These are phyloP conservation scores for Heteractis magnifica DNA, from an alignment of 92 coral and sea anemone species.

Conservation along the genomic window DNA sequence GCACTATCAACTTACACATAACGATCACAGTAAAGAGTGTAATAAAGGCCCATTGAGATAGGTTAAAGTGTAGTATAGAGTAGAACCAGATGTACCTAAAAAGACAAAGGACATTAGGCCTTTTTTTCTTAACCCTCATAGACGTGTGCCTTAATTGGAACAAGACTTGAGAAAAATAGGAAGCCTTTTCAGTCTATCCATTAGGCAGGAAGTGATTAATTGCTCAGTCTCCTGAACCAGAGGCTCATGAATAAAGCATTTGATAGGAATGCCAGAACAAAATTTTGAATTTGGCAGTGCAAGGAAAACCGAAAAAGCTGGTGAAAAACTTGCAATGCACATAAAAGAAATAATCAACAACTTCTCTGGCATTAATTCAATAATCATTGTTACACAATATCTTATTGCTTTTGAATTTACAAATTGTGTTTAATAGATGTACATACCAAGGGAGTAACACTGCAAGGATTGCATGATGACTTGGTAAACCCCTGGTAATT, in stretches of 20 bases:
- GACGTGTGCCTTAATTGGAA: too few relatives aligned
- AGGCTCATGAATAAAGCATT: background rate
- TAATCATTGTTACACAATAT: too few relatives aligned
- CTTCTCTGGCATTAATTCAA: too few relatives aligned
- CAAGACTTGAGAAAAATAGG: too few relatives aligned
- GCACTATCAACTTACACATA: conserved; percentile 61
- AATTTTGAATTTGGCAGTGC: background rate
- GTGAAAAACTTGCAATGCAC: too few relatives aligned
- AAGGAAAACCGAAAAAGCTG: too few relatives aligned
- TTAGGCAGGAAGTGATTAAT: too few relatives aligned
- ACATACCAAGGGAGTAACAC: conserved; percentile 90
- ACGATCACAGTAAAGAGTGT: conserved; percentile 72
- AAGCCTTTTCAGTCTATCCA: too few relatives aligned
- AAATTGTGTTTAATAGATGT: conserved; percentile 1
- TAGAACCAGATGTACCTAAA: conserved; percentile 98
- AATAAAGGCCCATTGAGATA: conserved; percentile 77
- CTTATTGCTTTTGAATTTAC: too few relatives aligned
- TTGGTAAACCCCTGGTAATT: conserved; percentile 89
- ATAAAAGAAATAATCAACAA: too few relatives aligned
- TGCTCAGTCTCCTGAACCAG: too few relatives aligned
- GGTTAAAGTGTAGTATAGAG: conserved; percentile 86
- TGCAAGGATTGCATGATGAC: conserved; percentile 95
- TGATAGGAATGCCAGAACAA: background rate
- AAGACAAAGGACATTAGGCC: background rate
- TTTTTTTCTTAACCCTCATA: too few relatives aligned